Evolutionary conservation across 2,797 vertebrate genomes (phyloP), one percentile per base, ranked within the genome.

Genomic region (Xenopus petersii): DNA sequence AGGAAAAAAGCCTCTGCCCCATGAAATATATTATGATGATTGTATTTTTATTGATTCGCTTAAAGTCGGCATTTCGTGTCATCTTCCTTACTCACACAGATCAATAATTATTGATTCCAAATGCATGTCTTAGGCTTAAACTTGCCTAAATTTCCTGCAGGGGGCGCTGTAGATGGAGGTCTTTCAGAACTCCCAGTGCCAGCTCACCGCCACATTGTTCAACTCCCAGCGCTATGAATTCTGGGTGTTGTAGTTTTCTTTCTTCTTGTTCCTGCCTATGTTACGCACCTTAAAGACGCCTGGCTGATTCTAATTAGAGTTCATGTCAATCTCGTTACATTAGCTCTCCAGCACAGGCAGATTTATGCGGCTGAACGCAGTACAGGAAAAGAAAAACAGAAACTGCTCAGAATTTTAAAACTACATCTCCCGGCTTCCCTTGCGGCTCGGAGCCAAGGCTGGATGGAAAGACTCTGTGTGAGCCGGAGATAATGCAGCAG

Each of bases 201-300:
- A 73, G 61, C 54, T 58, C 65, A 64, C 67, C 71, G 60, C 26
- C 55, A 36, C 68, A 70, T 33, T 56, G 24, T 13, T 33, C 17
- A 64, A 26, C 1, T 7, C 0, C 2, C 10, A 0, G 46, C 81
- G 83, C 79, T 59, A 62, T 55, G 86, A 62, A 77, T 84, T 82
- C 81, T 82, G 86, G 86, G 81, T 81, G 61, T 80, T 85, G 86
- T 85, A 77, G 65, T 83, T 74, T 17, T 12, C 71, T 66, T 60
- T 55, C 15, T 2, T 2, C 15, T 16, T 55, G 5, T 55, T 55
- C 51, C 12, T 2, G 5, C 12, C 1, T 55, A 13, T 55, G 51
- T 55, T 16, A 13, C 15, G 5, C 12, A 6, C 12, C 5, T 13
- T 16, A 13, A 13, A 13, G 51, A 13, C 15, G 12, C 12, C 12